phyloP scores from a whole-genome alignment of 2,888 invertebrate species.

The Heteropelma amictum region DNA sequence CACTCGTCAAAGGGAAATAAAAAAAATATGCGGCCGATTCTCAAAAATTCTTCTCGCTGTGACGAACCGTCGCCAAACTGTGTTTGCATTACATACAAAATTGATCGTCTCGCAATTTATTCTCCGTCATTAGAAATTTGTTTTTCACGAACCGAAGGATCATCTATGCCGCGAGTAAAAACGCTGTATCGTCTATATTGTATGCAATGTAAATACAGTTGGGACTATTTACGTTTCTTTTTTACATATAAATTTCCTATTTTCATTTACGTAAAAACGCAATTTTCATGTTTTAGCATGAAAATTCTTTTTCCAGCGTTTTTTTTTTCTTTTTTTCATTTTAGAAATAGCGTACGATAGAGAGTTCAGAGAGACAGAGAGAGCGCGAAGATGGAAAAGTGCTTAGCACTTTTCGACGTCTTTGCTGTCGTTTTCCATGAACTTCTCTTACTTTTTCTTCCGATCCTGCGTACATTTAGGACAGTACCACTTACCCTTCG shows the following conservation, averaged over 20 bases:
- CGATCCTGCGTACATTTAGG: constrained; percentile 82
- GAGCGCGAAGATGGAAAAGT: constrained; percentile 40
- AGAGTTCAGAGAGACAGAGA: constrained; percentile 37
- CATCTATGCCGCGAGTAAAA: too few species aligned
- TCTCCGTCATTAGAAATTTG: neutral
- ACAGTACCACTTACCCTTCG: constrained; percentile 95
- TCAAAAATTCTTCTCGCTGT: constrained; percentile 62
- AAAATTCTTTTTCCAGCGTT: constrained; percentile 50
- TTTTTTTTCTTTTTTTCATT: constrained; percentile 22
- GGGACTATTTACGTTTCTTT: constrained; percentile 50
- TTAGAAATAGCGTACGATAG: constrained; percentile 48
- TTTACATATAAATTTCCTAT: constrained; percentile 55
- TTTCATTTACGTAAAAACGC: constrained; percentile 31
- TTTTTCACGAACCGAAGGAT: constrained; percentile 1
- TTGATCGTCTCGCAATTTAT: constrained; percentile 38
- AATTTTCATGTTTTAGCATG: constrained; percentile 60
- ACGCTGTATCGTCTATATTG: constrained; percentile 50
- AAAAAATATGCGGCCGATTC: constrained; percentile 62
- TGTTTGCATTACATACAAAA: constrained; percentile 64
- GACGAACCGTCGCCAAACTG: constrained; percentile 58
- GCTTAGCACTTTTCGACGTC: constrained; percentile 48
- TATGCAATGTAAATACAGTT: constrained; percentile 64
- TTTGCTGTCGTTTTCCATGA: constrained; percentile 12
- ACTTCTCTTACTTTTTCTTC: constrained; percentile 77
- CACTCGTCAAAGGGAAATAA: constrained; percentile 28